These are phyloP conservation scores for Porites lutea DNA, from an alignment of 64 coral and sea anemone species.

Conservation along the genomic window DNA sequence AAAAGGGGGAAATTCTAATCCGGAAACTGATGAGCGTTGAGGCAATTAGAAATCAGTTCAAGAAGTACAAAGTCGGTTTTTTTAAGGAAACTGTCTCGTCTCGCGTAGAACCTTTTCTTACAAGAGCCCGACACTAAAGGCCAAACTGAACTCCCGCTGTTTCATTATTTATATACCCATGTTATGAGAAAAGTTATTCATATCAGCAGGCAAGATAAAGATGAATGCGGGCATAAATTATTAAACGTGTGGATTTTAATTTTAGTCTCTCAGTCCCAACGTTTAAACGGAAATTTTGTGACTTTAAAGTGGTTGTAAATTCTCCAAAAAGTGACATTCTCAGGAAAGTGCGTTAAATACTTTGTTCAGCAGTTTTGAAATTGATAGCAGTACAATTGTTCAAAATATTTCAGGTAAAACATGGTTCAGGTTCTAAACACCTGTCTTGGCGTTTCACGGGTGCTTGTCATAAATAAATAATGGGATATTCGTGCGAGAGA, in stretches of 20 bases:
- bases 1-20: background rate
- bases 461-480: conserved; percentile 26
- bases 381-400: background rate
- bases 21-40: background rate
- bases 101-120: background rate
- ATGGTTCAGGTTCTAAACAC: background rate
- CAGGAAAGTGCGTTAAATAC: too few species aligned
- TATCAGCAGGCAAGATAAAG: background rate
- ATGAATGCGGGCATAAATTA: conserved; percentile 8
- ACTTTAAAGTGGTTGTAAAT: too few species aligned
- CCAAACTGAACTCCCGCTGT: background rate
- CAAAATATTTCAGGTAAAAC: background rate
- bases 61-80: background rate
- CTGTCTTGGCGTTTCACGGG: background rate
- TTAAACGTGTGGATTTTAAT: conserved; percentile 4
- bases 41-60: background rate
- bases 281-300: background rate
- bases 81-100: background rate
- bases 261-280: background rate
- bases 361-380: background rate
- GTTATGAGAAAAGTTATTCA: conserved; percentile 36
- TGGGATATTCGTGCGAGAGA: background rate
- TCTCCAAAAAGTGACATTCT: too few species aligned
- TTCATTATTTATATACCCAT: conserved; percentile 14
- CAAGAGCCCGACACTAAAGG: background rate